Conservation (phyloP, 2,113 vertebrate genomes). For the Podiceps cristatus region DNA sequence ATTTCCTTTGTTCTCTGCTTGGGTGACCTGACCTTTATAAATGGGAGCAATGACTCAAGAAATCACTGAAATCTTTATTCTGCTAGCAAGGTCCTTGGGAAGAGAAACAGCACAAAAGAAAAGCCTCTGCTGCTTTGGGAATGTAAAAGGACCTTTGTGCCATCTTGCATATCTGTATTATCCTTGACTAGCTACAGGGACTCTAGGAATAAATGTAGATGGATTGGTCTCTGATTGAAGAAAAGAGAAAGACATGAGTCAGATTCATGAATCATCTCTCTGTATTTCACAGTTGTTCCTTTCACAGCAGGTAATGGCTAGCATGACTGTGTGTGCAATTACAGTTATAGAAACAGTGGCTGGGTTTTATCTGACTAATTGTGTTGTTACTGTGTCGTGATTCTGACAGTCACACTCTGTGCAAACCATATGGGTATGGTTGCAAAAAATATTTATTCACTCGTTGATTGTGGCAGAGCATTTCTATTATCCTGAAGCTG, state of each 20-base stretch:
- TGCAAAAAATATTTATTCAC: background rate
- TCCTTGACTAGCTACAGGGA: background rate
- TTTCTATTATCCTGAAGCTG: background rate
- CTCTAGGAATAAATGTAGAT: background rate
- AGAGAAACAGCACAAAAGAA: background rate
- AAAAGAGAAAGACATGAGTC: background rate
- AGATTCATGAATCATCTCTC: constrained; percentile 1
- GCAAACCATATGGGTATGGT: background rate
- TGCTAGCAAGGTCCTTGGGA: background rate
- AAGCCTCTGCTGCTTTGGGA: background rate
- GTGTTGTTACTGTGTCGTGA: background rate
- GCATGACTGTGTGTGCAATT: background rate
- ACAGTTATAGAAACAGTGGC: background rate
- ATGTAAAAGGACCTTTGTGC: background rate
- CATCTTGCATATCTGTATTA: background rate
- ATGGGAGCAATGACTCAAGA: background rate
- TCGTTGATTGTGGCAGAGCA: fast-evolving
- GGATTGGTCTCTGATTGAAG: background rate
- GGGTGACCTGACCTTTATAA: background rate
- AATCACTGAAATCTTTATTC: background rate
- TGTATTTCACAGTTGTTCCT: background rate
- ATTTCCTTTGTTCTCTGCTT: background rate
- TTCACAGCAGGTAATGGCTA: background rate
- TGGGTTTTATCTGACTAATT: constrained; percentile 12
- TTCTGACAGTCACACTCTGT: background rate